A percentile compares a stretch with the other conserved stretches of the same genome.
phyloP scores from a whole-genome alignment of 2,113 vertebrate genomes.

The Indicator maculatus region DNA sequence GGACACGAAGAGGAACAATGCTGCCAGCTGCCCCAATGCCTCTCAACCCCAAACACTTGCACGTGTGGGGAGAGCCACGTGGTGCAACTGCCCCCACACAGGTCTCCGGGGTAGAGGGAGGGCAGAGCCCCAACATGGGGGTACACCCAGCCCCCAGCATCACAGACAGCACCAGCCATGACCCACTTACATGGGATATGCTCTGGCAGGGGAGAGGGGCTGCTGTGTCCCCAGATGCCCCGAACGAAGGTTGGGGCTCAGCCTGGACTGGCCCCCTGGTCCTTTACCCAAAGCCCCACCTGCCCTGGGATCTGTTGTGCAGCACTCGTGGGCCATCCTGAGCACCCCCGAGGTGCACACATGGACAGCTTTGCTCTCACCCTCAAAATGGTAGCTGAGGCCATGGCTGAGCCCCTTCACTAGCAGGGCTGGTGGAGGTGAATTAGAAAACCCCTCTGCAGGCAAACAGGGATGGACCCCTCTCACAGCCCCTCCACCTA shows the following conservation, averaged over 20 bases:
- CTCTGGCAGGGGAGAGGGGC: not conserved
- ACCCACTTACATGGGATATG: rapidly evolving
- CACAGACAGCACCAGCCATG: not conserved
- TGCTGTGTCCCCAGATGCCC: not conserved
- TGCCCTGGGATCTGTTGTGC: not conserved
- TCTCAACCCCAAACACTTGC: not conserved
- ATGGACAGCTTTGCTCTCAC: not conserved
- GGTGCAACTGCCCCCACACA: not conserved
- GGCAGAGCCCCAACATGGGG: not conserved
- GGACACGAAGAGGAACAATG: rapidly evolving
- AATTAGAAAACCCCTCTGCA: not conserved
- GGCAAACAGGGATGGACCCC: rapidly evolving
- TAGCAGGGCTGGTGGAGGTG: too few relatives aligned
- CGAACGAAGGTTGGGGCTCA: not conserved
- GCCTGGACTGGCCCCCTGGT: not conserved
- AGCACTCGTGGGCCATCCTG: not conserved
- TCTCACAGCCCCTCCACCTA: not conserved
- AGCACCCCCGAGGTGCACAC: not conserved
- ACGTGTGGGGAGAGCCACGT: rapidly evolving
- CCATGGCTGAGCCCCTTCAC: not conserved
- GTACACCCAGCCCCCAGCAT: not conserved
- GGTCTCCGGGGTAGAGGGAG: not conserved
- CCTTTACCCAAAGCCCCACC: not conserved
- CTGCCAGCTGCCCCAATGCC: not conserved
- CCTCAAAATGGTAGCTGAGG: not conserved